These are phyloP conservation scores for Meandrina meandrites DNA, from an alignment of 92 coral and sea anemone genomes.

Conservation along the genomic window DNA sequence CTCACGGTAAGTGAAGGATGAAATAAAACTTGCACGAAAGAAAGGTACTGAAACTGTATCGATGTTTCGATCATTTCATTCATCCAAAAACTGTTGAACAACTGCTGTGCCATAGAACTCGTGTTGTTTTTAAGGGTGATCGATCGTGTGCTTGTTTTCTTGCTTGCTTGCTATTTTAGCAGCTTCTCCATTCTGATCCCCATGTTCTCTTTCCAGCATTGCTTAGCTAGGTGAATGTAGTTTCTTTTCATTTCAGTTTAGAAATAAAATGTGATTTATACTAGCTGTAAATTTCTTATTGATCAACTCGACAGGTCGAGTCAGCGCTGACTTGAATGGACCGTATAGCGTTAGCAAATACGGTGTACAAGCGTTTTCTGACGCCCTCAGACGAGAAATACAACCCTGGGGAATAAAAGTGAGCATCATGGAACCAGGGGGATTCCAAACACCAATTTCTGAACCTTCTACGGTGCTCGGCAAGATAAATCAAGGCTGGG, in stretches of 20 bases:
- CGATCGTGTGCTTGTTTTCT: not conserved
- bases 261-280: not conserved
- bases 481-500: slow-evolving; percentile 37
- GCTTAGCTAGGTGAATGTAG: not conserved
- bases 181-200: not conserved
- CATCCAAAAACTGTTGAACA: not conserved
- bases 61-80: not conserved
- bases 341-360: slow-evolving; percentile 70
- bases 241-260: not conserved
- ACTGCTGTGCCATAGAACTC: not conserved
- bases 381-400: slow-evolving; percentile 67
- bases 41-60: no score
- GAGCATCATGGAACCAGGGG: slow-evolving; percentile 77
- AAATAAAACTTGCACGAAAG: not conserved
- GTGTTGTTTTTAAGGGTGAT: not conserved
- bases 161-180: not conserved
- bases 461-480: slow-evolving; percentile 24
- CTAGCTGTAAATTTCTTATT: not conserved
- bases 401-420: slow-evolving; percentile 59
- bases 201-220: not conserved
- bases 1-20: not conserved
- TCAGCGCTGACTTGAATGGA: slow-evolving; percentile 29
- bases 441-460: slow-evolving; percentile 63
- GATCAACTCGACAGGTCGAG: slow-evolving; percentile 38
- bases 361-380: slow-evolving; percentile 69